Evolutionary conservation across 2,797 vertebrate genomes (phyloP).

Genomic region (Mus caroli): DNA sequence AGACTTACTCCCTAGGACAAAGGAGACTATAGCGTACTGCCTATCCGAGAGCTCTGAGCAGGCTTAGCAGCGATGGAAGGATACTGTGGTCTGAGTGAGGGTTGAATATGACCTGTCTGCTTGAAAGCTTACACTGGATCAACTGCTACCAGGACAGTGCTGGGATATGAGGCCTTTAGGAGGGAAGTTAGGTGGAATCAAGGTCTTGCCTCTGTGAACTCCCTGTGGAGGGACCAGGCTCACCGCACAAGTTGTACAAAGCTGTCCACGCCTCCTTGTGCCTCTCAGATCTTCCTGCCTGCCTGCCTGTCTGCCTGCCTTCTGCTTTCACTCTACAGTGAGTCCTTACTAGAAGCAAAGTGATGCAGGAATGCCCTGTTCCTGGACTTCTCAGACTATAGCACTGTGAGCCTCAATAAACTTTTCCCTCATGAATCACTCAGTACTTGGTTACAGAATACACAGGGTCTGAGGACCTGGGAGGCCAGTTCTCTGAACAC

Average conservation of each 20-base stretch:
- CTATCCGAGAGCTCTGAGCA: background rate
- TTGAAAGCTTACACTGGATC: background rate
- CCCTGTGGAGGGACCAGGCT: background rate
- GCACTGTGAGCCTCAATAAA: background rate
- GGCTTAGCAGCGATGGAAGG: background rate
- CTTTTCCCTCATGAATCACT: background rate
- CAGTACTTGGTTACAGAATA: background rate
- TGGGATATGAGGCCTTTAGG: background rate
- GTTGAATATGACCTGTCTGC: background rate
- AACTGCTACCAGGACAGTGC: background rate
- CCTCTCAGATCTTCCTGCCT: background rate
- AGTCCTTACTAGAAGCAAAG: background rate
- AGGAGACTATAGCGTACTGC: background rate
- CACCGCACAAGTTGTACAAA: background rate
- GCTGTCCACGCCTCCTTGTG: background rate
- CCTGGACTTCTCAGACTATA: background rate
- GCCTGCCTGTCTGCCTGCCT: background rate
- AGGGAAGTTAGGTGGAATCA: background rate
- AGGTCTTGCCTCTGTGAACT: background rate
- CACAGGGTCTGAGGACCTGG: background rate
- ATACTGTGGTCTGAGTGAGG: background rate
- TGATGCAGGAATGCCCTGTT: background rate
- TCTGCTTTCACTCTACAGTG: background rate
- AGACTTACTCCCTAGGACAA: slow-evolving; percentile 21
- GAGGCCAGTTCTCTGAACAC: background rate